These are phyloP conservation scores for Marmota monax DNA, from an alignment of 2,113 vertebrate species.

Conservation along the genomic window DNA sequence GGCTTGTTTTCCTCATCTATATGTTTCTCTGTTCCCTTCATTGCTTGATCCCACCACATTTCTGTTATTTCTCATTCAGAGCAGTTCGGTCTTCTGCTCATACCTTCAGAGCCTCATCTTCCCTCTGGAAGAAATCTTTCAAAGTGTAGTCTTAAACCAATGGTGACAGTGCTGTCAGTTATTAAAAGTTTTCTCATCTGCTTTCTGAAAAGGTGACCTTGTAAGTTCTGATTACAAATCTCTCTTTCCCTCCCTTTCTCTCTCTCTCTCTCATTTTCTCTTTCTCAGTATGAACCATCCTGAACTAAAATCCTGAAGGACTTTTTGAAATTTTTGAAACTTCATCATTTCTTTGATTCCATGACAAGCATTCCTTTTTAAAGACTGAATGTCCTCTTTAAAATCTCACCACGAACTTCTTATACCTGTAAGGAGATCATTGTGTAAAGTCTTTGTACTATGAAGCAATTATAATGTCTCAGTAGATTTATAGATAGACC, in stretches of 20 bases:
- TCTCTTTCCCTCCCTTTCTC: not conserved
- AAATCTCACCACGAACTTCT: constrained; percentile 31
- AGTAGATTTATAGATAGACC: constrained; percentile 34
- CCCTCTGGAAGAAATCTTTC: not conserved
- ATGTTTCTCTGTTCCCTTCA: not conserved
- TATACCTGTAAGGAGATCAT: constrained; percentile 8
- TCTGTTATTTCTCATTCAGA: constrained; percentile 37
- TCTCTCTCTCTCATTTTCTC: not conserved
- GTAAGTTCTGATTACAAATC: not conserved
- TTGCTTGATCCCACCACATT: not conserved
- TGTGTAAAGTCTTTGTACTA: constrained; percentile 26
- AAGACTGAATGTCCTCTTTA: not conserved
- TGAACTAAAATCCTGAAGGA: not conserved
- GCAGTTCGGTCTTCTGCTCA: not conserved
- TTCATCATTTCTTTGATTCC: constrained; percentile 20
- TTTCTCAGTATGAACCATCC: not conserved
- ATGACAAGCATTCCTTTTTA: not conserved
- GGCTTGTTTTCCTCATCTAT: not conserved
- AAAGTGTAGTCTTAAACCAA: constrained; percentile 18
- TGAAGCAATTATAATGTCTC: constrained; percentile 53
- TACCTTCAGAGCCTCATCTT: not conserved
- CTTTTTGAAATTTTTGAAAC: not conserved
- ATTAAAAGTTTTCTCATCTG: constrained; percentile 46
- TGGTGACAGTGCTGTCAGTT: not conserved
- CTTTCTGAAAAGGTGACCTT: constrained; percentile 41